Evolutionary conservation across 2,888 invertebrate species (phyloP), one percentile per base, ranked within the genome.

Genomic region (Drosophila mayaguana): DNA sequence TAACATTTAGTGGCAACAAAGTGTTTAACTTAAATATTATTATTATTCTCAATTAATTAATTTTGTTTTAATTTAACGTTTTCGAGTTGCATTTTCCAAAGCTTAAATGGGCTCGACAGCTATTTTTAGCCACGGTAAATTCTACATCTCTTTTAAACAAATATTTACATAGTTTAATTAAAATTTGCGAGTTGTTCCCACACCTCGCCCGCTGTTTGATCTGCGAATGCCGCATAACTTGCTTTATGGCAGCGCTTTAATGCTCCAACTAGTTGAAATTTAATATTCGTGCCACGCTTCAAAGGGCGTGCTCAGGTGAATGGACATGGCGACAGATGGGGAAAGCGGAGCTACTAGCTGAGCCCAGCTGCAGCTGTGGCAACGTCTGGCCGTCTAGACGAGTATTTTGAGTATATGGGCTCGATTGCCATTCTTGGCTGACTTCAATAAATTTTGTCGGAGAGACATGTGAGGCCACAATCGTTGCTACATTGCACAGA

Each of bases 341-440:
- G 14, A 6, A 0, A 3, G 20, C n/a, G 32, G 16, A 36, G 22
- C 28, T 1, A 11, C 28, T 38, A 16, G 48, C 46, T 25, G 25
- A 9, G 16, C 28, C 34, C 60, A 38, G 69, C 25, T 46, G 51
- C 64, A 79, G 80, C 72, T 77, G 86, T 70, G 64, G 63, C 75
- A 68, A 32, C 50, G 75, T 69, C 76, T 80, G 87, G 74, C 54
- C 61, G 84, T 85, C 84, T 85, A 85, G 84, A 85, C 85, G 55
- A 20, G 45, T 28, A n/a, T 50, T 46, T 72, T 67, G 50, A 22
- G 34, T 36, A 55, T 53, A 46, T 72, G 40, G 67, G 67, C 67
- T 59, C 59, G 67, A 67, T 65, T 77, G 71, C 55, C 66, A 57
- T 64, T 57, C 57, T 57, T 42, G 56, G 72, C 20, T 45, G 55